Conservation (phyloP, 2,113 vertebrate species). For the Hassar affinis region DNA sequence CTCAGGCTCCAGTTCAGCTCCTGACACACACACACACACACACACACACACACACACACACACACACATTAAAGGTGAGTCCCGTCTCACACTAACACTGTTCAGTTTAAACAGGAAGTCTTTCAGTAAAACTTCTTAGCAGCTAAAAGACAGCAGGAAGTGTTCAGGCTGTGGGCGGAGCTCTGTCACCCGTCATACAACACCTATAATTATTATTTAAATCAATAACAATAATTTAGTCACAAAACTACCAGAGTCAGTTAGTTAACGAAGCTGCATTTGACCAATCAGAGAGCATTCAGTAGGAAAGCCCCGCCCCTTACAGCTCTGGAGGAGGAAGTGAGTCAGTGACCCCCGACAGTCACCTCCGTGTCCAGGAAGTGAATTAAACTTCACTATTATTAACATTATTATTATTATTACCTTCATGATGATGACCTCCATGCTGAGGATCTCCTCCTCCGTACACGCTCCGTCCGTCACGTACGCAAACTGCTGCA, state of each 20-base stretch:
- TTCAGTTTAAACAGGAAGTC: too few relatives aligned
- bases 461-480: constrained; percentile 95
- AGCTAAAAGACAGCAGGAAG: too few relatives aligned
- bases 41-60: too few relatives aligned
- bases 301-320: not conserved
- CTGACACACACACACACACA: constrained; percentile 61
- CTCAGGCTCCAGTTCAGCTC: constrained; percentile 91
- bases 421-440: constrained; percentile 95
- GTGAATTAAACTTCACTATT: not conserved
- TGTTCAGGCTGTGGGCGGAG: too few relatives aligned
- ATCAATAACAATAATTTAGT: too few relatives aligned
- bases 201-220: too few relatives aligned
- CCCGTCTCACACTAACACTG: too few relatives aligned
- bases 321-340: not conserved
- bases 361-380: not conserved
- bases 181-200: too few relatives aligned
- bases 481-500: constrained; percentile 94
- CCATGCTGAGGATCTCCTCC: constrained; percentile 93
- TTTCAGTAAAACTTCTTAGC: too few relatives aligned
- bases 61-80: too few relatives aligned
- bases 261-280: not conserved
- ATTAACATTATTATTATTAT: not conserved
- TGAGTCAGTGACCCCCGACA: not conserved
- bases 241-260: not conserved
- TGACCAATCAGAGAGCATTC: not conserved